Percentiles rank a stretch among this genome's conserved stretches.
Evolutionary conservation across 30 jellyfish, hydroid and myxozoan species (phyloP).

Genomic region (Aurelia coerulea): DNA sequence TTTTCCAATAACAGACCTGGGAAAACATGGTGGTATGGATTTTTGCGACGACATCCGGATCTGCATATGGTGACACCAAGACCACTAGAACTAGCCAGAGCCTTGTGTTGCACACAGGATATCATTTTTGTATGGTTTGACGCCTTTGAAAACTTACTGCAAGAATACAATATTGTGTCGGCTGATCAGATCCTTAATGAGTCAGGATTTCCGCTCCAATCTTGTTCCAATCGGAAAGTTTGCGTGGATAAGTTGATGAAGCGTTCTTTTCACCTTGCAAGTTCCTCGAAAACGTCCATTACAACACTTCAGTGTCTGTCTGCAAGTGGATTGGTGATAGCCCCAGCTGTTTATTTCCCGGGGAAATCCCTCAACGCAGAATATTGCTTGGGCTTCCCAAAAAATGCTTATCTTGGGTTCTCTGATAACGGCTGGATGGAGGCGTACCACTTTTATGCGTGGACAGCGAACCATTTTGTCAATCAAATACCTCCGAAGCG

Average conservation of each 20-base stretch:
- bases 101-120: too few species aligned
- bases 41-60: neutral
- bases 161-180: too few species aligned
- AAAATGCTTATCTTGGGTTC: conserved; percentile 11
- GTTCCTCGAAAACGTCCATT: too few species aligned
- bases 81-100: neutral
- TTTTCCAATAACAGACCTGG: conserved; percentile 32
- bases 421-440: conserved; percentile 56
- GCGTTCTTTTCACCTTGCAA: too few species aligned
- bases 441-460: conserved; percentile 24
- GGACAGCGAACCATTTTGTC: conserved; percentile 23
- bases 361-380: neutral
- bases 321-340: neutral
- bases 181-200: too few species aligned
- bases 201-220: too few species aligned
- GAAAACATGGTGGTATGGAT: conserved; percentile 39
- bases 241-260: too few species aligned
- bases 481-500: neutral
- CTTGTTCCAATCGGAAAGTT: too few species aligned
- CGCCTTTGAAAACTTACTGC: too few species aligned
- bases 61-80: too few species aligned
- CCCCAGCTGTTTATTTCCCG: neutral
- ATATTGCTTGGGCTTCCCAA: neutral
- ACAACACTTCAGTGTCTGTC: too few species aligned
- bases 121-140: too few species aligned